Evolutionary conservation across 2,113 vertebrate species (phyloP), one percentile per base, ranked within the genome.

Genomic region (Pseudolaguvia tuberculata): DNA sequence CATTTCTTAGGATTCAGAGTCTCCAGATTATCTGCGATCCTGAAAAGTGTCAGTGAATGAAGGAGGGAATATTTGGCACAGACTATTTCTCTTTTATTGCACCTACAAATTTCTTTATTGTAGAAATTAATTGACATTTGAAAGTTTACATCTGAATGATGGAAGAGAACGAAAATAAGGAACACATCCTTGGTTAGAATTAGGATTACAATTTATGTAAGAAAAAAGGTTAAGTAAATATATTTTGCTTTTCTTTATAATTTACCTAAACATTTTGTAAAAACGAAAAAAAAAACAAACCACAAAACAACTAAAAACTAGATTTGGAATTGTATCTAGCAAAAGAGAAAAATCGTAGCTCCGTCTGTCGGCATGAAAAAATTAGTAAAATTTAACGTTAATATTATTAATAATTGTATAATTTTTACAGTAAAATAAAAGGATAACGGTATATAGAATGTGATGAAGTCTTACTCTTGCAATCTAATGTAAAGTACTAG

Each of bases 41-140:
- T 50, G 45, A 29, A 29, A 9, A 50, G 45, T 27, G 15, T 25
- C 11, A 48, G n/a, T 25, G 21, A 25, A 23, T 12, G n/a, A 65
- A 47, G 39, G 7, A 42, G 39, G 1, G 9, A 42, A 8, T 42
- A 42, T 42, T 42, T 42, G 39, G 39, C 4, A 42, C 39, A 42
- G 45, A 29, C 25, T 23, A 27, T 5, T n/a, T 66, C 15, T 50
- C 21, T 66, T 65, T 18, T 14, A 47, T 17, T 47, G n/a, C 39
- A 65, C n/a, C 62, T 47, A 21, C n/a, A 47, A 45, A n/a, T 23
- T 23, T 47, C 59, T 62, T 62, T 62, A 65, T 65, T 65, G 23
- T 47, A 67, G 25, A 67, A 67, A 50, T 50, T 25, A 50, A 27
- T 20, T 47, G 14, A 39, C 12, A 59, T 39, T n/a, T n/a, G 11